Base-by-base conservation (phyloP, 2,888 invertebrate genomes). In the Carterocephalus palaemon region DNA sequence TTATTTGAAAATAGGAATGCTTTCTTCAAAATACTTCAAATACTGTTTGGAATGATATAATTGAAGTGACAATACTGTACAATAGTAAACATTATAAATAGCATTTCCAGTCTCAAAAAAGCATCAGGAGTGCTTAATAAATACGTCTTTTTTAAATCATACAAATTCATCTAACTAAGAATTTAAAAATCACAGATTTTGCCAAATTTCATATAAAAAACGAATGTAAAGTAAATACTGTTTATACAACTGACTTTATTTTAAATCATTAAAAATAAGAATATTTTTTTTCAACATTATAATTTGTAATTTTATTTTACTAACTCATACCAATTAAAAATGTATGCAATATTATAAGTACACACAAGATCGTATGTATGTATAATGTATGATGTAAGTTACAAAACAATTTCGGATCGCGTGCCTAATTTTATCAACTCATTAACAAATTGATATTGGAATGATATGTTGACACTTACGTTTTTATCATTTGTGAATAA, bases 1-100 rank as follows among this genome's bases (percentile, higher is more conserved):
- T 45, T 40, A 20, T 29, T 19, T 29, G n/a, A 16, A 29, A 29
- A 57, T 60, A 64, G 77, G 77, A 78, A 78, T 77, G 80, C 64
- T 43, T 48, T 20, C 5, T 51, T 28, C 24, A 61, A 72, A 75
- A 42, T 48, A 15, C 5, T 51, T 28, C 24, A 61, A 72, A 75
- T 75, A 73, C 65, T 67, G 63, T 55, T 57, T 41, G 36, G 49
- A 48, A 51, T 51, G 48, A 46, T 49, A 41, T 40, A n/a, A n/a
- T n/a, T n/a, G n/a, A n/a, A n/a, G n/a, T n/a, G n/a, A n/a, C 32
- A n/a, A 31, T 32, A 36, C 43, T 28, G n/a, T 7, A 48, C 7
- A 54, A 55, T 54, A 57, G 55, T 55, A 54, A 31, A 47, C 34
- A 28, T 33, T 28, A 43, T 48, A 50, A 24, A 49, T 47, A 34